A percentile compares a stretch with the other conserved stretches of the same genome.
Conservation (phyloP, 2,888 invertebrate species). For the Leucozona laternaria region DNA sequence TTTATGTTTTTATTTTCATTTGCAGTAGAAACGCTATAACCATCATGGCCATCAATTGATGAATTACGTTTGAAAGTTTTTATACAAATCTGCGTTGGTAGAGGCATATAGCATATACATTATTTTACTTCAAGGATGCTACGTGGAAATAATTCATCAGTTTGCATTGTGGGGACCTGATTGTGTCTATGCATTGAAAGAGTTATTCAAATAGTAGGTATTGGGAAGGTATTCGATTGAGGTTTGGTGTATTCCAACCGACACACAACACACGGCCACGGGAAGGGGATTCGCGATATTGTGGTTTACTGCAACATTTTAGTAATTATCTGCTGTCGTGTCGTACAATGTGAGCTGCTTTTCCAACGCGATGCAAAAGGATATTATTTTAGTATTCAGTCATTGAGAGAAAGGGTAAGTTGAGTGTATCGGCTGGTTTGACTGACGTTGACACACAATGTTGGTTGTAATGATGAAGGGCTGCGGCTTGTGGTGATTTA, state of each 20-base stretch:
- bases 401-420: not conserved
- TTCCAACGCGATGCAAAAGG: conserved; percentile 25
- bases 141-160: conserved; percentile 37
- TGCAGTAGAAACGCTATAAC: conserved; percentile 16
- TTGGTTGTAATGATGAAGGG: conserved; percentile 57
- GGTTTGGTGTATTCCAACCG: not conserved
- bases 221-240: conserved; percentile 11
- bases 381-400: conserved; percentile 42
- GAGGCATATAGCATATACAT: not conserved
- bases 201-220: not conserved
- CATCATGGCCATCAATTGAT: conserved; percentile 46
- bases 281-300: conserved; percentile 48
- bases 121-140: conserved; percentile 22
- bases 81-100: not conserved
- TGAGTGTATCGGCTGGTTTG: conserved; percentile 39
- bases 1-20: conserved; percentile 42
- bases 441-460: conserved; percentile 65
- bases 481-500: conserved; percentile 70
- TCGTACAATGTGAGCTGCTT: conserved; percentile 48
- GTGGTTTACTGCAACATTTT: conserved; percentile 66
- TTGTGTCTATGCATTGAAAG: conserved; percentile 5
- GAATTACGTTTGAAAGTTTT: conserved; percentile 47
- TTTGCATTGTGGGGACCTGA: conserved; percentile 20
- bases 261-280: not conserved
- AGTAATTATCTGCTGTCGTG: conserved; percentile 63